A percentile compares a stretch with the other conserved stretches of the same genome.
Conservation (phyloP, 2,113 vertebrate genomes). For the Arenaria interpres region DNA sequence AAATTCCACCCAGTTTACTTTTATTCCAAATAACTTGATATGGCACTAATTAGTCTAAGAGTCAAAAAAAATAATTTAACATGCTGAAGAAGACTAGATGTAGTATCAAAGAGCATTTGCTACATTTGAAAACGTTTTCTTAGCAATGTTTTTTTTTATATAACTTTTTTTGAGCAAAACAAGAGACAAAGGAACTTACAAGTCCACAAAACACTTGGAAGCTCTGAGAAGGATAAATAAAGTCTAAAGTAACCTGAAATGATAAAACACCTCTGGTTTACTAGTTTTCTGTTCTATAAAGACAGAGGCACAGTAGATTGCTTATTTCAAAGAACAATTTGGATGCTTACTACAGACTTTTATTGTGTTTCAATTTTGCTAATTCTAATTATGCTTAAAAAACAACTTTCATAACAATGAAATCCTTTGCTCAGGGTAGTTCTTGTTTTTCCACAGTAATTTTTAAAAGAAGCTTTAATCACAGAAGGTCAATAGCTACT, state of each 20-base stretch:
- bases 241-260: neutral
- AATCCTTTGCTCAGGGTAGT: neutral
- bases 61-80: neutral
- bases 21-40: constrained; percentile 10
- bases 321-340: neutral
- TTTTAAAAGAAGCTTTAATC: neutral
- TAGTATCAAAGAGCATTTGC: neutral
- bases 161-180: neutral
- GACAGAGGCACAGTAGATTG: neutral
- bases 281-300: neutral
- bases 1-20: constrained; percentile 13
- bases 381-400: neutral
- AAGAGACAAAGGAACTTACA: neutral
- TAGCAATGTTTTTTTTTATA: neutral
- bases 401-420: neutral
- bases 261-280: neutral
- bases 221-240: neutral
- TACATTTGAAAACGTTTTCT: neutral
- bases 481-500: neutral
- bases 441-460: neutral
- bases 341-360: neutral
- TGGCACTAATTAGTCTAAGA: constrained; percentile 44
- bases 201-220: constrained; percentile 14
- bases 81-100: neutral
- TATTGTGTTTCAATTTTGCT: neutral